Evolutionary conservation across 2,888 invertebrate species (phyloP).

Genomic region (Lasioglossum pauxillum): DNA sequence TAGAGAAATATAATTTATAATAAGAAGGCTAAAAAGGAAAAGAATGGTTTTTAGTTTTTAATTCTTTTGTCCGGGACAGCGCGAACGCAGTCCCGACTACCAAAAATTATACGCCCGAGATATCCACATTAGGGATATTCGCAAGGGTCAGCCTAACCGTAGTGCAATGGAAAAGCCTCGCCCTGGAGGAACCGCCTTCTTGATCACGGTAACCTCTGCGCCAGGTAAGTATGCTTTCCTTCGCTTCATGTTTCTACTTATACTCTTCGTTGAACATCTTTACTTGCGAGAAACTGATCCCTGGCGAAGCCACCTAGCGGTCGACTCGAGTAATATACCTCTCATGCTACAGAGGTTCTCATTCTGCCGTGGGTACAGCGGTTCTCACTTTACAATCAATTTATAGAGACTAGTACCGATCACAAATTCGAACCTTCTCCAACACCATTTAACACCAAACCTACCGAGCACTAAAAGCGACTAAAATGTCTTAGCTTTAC

Average conservation of each 20-base stretch:
- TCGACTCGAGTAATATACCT: fast-evolving
- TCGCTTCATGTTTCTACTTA: constrained; percentile 59
- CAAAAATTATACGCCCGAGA: constrained; percentile 84
- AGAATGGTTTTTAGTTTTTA: constrained; percentile 6
- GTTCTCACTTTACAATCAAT: not conserved
- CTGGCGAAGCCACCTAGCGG: constrained; percentile 37
- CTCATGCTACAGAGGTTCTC: not conserved
- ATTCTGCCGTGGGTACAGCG: not conserved
- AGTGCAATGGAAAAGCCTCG: constrained; percentile 87
- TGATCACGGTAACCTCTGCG: constrained; percentile 87
- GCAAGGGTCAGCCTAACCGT: constrained; percentile 86
- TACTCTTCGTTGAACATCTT: not conserved
- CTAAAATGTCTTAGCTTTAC: too few relatives aligned
- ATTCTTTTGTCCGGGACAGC: constrained; percentile 81
- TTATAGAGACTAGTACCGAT: not conserved
- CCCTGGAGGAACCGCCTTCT: constrained; percentile 83
- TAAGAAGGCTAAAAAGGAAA: too few relatives aligned
- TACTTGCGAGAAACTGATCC: constrained; percentile 49
- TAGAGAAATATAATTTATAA: too few relatives aligned
- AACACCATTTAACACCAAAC: not conserved
- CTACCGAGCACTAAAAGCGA: too few relatives aligned
- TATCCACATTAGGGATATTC: constrained; percentile 85
- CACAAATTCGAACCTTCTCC: not conserved
- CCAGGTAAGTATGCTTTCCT: constrained; percentile 86
- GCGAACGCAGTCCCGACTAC: constrained; percentile 82